Evolutionary conservation across 2,797 vertebrate genomes (phyloP), one percentile per base, ranked within the genome.

Genomic region (Sphenodon punctatus): DNA sequence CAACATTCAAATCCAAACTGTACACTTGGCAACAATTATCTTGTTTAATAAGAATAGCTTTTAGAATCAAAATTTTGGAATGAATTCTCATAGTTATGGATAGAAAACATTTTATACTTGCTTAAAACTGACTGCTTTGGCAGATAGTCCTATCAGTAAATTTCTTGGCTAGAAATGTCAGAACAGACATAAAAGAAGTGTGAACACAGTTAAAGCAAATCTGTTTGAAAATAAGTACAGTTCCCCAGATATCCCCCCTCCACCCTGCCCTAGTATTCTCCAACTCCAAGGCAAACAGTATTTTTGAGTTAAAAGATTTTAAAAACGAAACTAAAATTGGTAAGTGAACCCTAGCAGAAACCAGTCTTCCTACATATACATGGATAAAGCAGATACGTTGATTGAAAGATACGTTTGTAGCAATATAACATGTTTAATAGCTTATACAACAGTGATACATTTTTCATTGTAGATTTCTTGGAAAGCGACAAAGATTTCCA

Each of bases 401-500:
- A 45, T 60, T 27, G 60, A 61, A 75, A n/a, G n/a, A n/a, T n/a
- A n/a, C n/a, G n/a, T 74, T 66, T 67, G 20, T 68, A 48, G 5
- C 23, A 36, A 41, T 14, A 48, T 38, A 0, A 36, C 41, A 1
- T 32, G 60, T 61, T 59, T 65, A 3, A 8, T 11, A 53, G 4
- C 3, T 68, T 27, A 67, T 16, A 65, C 72, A 75, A 82, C 9
- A 6, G 3, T 0, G 4, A 72, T 45, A 73, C 10, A 53, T 46
- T 53, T 64, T 67, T 20, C 15, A 22, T 3, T 22, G 16, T 66
- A 63, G 81, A 20, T 22, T 67, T 71, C 78, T 53, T 42, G 16
- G 73, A 84, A 67, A 45, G 46, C 15, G 69, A 71, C 32, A 25
- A 70, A 46, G 11, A 38, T 85, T 88, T 89, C 63, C 51, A 82